Evolutionary conservation across 2,113 vertebrate species (phyloP).

Genomic region (Pseudonaja textilis): DNA sequence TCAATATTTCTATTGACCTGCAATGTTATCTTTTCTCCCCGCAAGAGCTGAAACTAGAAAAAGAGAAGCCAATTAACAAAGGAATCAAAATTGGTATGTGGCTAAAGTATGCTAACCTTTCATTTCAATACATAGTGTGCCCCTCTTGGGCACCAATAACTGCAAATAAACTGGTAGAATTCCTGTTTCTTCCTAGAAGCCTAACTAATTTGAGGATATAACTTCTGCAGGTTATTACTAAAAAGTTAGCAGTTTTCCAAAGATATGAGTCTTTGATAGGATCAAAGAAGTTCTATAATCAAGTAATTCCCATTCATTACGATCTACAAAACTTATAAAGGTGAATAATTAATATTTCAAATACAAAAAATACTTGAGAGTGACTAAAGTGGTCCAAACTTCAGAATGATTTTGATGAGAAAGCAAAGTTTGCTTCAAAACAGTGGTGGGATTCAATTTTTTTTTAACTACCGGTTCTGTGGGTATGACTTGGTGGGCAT

Average conservation of each 20-base stretch:
- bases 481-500: no score
- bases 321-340: neutral
- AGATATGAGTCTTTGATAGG: neutral
- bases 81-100: neutral
- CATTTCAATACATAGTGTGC: neutral
- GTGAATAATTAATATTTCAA: neutral
- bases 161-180: neutral
- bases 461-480: no score
- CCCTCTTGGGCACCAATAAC: neutral
- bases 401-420: neutral
- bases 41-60: neutral
- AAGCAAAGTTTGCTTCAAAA: neutral
- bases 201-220: neutral
- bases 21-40: neutral
- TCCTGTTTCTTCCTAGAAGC: neutral
- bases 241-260: neutral
- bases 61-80: neutral
- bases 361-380: neutral
- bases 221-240: neutral
- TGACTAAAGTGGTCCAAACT: neutral
- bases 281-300: neutral
- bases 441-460: no score
- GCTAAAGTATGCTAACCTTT: neutral
- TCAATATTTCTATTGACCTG: neutral
- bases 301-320: neutral